Evolutionary conservation across 2,797 vertebrate species (phyloP).

Genomic region (Odontamblyopus lacepedii): DNA sequence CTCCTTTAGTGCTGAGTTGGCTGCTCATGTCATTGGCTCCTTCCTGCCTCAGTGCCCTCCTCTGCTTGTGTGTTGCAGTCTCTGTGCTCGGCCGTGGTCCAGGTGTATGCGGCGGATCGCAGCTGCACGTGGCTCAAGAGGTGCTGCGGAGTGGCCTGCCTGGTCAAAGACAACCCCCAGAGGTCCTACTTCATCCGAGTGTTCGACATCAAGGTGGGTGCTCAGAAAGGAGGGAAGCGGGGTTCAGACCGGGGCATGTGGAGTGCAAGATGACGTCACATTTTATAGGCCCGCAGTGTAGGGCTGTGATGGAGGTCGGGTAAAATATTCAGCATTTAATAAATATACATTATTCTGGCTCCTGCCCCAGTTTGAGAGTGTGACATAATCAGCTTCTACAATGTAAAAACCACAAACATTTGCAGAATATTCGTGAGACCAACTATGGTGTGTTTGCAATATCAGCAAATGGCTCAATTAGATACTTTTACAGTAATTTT

Average conservation of each 20-base stretch:
- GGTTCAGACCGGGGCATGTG: not conserved
- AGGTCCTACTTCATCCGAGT: slow-evolving; percentile 98
- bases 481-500: not conserved
- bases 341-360: not conserved
- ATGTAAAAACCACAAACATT: not conserved
- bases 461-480: not conserved
- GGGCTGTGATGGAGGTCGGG: not conserved
- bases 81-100: slow-evolving; percentile 93
- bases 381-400: not conserved
- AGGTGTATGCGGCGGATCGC: slow-evolving; percentile 89
- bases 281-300: not conserved
- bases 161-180: slow-evolving; percentile 98
- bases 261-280: not conserved
- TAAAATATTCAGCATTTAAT: not conserved
- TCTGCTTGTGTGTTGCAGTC: slow-evolving; percentile 70
- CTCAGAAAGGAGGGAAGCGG: not conserved
- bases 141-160: slow-evolving; percentile 94
- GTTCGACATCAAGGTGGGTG: slow-evolving; percentile 95
- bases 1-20: not conserved
- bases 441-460: not conserved
- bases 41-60: not conserved
- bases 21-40: not conserved
- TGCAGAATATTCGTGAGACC: not conserved
- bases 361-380: not conserved
- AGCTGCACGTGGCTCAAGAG: slow-evolving; percentile 90